Evolutionary conservation across 2,888 invertebrate species (phyloP).

Genomic region (Athalia cordata): DNA sequence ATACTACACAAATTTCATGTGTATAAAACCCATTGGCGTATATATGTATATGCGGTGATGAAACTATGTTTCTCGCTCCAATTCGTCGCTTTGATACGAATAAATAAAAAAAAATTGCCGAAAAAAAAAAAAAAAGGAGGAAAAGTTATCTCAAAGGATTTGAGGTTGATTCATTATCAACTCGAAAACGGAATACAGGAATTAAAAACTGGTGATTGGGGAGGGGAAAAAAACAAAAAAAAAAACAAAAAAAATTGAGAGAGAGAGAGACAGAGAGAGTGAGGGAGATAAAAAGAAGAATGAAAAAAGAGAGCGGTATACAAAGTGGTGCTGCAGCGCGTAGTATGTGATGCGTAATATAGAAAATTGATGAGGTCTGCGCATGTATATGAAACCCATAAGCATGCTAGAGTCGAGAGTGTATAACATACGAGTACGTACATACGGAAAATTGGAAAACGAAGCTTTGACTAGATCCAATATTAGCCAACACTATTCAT

Average conservation of each 20-base stretch:
- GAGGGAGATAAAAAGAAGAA: too few species aligned
- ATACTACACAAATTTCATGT: background rate
- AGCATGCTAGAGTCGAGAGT: too few species aligned
- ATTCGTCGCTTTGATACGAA: slow-evolving; percentile 18
- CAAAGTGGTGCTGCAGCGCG: too few species aligned
- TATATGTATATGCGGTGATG: too few species aligned
- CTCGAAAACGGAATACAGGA: background rate
- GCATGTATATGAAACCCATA: too few species aligned
- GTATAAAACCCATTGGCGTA: too few species aligned
- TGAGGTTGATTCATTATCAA: background rate
- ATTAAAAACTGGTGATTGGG: background rate
- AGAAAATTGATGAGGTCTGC: too few species aligned
- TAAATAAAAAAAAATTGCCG: background rate
- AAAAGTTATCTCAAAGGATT: background rate
- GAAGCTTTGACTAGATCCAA: background rate
- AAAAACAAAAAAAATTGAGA: too few species aligned
- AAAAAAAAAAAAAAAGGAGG: background rate
- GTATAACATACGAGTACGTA: too few species aligned
- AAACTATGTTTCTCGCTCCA: background rate
- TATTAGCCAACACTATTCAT: slow-evolving; percentile 6
- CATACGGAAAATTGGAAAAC: background rate
- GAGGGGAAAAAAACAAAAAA: background rate
- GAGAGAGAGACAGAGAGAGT: too few species aligned
- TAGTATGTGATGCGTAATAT: too few species aligned
- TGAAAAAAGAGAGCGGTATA: too few species aligned